Evolutionary conservation across 2,888 invertebrate genomes (phyloP), one percentile per base, ranked within the genome.

Genomic region (Leucozona laternaria): DNA sequence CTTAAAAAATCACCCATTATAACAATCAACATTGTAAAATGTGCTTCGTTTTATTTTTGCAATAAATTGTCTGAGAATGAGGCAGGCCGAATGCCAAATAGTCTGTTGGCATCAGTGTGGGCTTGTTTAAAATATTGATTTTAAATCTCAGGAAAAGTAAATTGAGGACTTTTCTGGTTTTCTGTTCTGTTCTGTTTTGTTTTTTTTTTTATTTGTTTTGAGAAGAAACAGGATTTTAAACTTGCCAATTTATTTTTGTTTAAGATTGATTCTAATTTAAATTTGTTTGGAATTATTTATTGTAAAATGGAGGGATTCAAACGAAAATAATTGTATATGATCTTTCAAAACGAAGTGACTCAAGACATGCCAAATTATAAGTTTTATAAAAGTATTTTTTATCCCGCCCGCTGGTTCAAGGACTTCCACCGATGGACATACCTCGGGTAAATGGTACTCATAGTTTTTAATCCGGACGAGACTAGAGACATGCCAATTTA

Each of bases 1-100:
- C n/a, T n/a, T n/a, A n/a, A n/a, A n/a, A n/a, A n/a, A n/a, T n/a
- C n/a, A n/a, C n/a, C n/a, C n/a, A n/a, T n/a, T 50, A 53, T 1
- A 53, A 53, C 53, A 60, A 15, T 22, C 37, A 60, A 60, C 37
- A 60, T 40, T 17, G 15, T 22, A 40, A 13, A 40, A 17, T 60
- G 37, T 37, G 13, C 37, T 60, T 37, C 15, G 20, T 60, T 60
- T 58, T 20, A 53, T 53, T 58, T 60, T 37, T 15, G 22, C 22
- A 60, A 60, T 60, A 60, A 60, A 60, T 15, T n/a, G 1, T 40
- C 22, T 60, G 5, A 15, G 40, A 40, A 37, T 37, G 37, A 37
- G 37, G 37, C 58, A 58, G 58, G 31, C 17, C 34, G 60, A 40
- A 60, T 37, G 60, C 31, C 58, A 58, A 34, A 37, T 34, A 37